Conservation (phyloP, 2,113 vertebrate genomes). For the Macquaria ambigua region DNA sequence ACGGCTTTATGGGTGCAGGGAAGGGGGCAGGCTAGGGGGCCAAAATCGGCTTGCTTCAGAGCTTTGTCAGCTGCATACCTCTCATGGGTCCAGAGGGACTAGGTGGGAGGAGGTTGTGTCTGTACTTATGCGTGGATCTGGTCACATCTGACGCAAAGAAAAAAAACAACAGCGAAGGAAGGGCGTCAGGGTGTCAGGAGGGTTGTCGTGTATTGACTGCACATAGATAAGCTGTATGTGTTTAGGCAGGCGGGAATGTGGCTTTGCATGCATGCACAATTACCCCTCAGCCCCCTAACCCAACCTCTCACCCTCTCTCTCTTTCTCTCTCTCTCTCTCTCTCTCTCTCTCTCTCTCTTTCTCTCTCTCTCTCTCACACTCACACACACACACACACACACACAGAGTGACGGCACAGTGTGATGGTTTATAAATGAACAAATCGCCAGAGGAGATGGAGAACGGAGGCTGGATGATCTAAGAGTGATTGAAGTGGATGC, state of each 20-base stretch:
- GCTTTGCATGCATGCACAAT: slow-evolving; percentile 71
- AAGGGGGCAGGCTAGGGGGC: slow-evolving; percentile 57
- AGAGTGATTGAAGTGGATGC: slow-evolving; percentile 78
- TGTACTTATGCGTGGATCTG: slow-evolving; percentile 32
- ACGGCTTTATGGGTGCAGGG: slow-evolving; percentile 69
- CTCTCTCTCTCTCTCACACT: not conserved
- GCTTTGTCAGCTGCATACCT: slow-evolving; percentile 50
- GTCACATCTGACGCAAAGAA: slow-evolving; percentile 9
- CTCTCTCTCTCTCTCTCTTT: not conserved
- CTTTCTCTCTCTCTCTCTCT: slow-evolving; percentile 3
- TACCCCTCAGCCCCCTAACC: slow-evolving; percentile 43
- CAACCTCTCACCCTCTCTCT: slow-evolving; percentile 32
- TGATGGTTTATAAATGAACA: slow-evolving; percentile 81
- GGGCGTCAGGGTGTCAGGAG: slow-evolving; percentile 23
- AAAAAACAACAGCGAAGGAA: slow-evolving; percentile 12
- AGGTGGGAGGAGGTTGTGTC: slow-evolving; percentile 37
- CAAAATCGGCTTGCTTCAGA: slow-evolving; percentile 51
- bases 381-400: slow-evolving; percentile 32
- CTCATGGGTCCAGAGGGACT: slow-evolving; percentile 40
- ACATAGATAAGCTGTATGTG: slow-evolving; percentile 67
- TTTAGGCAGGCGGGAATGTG: slow-evolving; percentile 60
- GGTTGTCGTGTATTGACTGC: slow-evolving; percentile 59
- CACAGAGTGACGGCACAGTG: slow-evolving; percentile 46
- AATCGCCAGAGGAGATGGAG: slow-evolving; percentile 72
- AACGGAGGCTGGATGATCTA: slow-evolving; percentile 77